Evolutionary conservation across 2,888 invertebrate genomes (phyloP), one percentile per base, ranked within the genome.

Genomic region (Tinea pellionella): DNA sequence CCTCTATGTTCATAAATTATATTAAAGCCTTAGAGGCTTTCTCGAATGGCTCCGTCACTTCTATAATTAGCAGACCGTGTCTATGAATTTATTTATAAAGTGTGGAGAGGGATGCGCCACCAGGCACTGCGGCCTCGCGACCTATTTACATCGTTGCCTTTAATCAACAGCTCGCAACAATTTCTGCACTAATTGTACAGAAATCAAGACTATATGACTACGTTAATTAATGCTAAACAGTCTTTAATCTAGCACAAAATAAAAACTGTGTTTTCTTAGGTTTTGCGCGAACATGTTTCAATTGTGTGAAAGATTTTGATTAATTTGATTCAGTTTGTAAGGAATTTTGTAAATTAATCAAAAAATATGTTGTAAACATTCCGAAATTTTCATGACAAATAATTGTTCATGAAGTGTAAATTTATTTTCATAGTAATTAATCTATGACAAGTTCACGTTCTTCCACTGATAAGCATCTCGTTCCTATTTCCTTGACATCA

Each of bases 21-120:
- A 24, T 24, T 24, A 24, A 24, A 24, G 3, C 24, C 2, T 37
- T 37, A 9, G 2, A 37, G 37, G 4, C 37, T 37, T 37, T 37
- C 37, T 37, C 37, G n/a, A 37, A 37, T n/a, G 24, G 37, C 9
- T 37, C 37, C 37, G 9, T 6, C 37, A 37, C 37, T 59, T 42
- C 71, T 76, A 76, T 76, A 76, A 78, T 77, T 76, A 75, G 74
- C 65, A 65, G 64, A 65, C 69, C 74, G 72, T 74, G 71, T 67
- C 64, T 68, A 69, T 71, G 72, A 71, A 76, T 77, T 74, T 74
- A 75, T 78, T 76, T 73, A 74, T 69, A 70, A 69, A 47, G 24
- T 24, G 18, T 42, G 1, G 47, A n/a, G 51, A 70, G 73, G 73
- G 73, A 74, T 69, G 71, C 37, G 47, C 70, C 68, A 74, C 71